Base-by-base conservation (phyloP, 2,797 vertebrate species). In the Channa striata region DNA sequence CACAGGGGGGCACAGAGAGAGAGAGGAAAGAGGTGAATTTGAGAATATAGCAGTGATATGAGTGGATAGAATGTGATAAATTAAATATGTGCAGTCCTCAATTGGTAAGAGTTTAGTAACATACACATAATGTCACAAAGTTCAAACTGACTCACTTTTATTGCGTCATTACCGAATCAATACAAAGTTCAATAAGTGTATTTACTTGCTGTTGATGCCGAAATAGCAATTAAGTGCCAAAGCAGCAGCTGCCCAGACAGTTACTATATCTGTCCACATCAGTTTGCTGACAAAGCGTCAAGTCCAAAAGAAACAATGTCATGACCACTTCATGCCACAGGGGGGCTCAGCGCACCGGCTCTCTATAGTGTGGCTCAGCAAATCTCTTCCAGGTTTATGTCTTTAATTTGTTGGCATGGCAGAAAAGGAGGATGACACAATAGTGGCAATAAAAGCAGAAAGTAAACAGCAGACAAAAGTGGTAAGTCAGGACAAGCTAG, bases 301-400 rank as follows among this genome's bases (percentile, higher is more conserved):
- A 54, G 49, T 66, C 43, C 19, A 25, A 48, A 16, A 37, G 63
- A 73, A 43, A 21, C 11, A 0, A 49, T 80, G 82, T 50, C n/a
- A 20, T 80, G 58, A 56, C 78, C 2, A 1, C 48, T 20, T 79
- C 46, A 54, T 11, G 68, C 90, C 94, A 94, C 91, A 76, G 77
- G 93, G 78, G 92, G 93, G 92, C 93, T 85, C 89, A 83, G 59
- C 9, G 64, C 43, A 51, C 78, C 64, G 1, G 46, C 40, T 77
- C 62, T 64, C 39, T 58, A 34, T 3, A 5, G 10, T 13, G 37
- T 63, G 8, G 33, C 40, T 59, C 11, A 14, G 51, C 34, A 58
- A 51, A 51, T 46, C 61, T 72, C 50, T 51, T 68, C 72, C 83
- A 80, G 76, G 66, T 77, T 72, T 78, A 54, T 66, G 61, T 53